Evolutionary conservation across 1,140 invertebrate species (phyloP).

Genomic region (Euschistus heros): DNA sequence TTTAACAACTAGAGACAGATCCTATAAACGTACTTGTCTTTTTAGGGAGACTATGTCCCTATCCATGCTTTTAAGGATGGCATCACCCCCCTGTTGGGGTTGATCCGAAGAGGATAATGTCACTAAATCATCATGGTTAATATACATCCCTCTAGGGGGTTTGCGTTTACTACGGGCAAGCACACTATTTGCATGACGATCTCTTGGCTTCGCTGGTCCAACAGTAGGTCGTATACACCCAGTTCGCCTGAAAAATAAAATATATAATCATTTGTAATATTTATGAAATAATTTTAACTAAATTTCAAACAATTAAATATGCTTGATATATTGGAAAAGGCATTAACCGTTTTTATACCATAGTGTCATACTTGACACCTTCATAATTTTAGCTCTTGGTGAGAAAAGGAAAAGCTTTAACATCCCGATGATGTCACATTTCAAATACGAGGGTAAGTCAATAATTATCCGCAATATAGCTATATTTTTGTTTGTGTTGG

Average conservation of each 20-base stretch:
- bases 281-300: too few species aligned
- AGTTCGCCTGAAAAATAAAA: slow-evolving; percentile 37
- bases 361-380: too few species aligned
- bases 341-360: too few species aligned
- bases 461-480: too few species aligned
- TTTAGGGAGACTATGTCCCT: slow-evolving; percentile 86
- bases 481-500: too few species aligned
- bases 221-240: slow-evolving; percentile 43
- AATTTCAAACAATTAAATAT: too few species aligned
- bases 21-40: slow-evolving; percentile 26
- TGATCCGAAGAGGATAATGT: slow-evolving; percentile 64
- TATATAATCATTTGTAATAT: too few species aligned
- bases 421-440: too few species aligned
- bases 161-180: slow-evolving; percentile 76
- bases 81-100: slow-evolving; percentile 57
- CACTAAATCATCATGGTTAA: slow-evolving; percentile 89
- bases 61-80: slow-evolving; percentile 81
- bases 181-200: slow-evolving; percentile 34
- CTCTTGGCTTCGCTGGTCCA: slow-evolving; percentile 39
- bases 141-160: slow-evolving; percentile 90
- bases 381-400: too few species aligned
- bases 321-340: too few species aligned
- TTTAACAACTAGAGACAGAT: background rate
- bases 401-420: too few species aligned
- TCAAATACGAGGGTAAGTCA: too few species aligned